Evolutionary conservation across 2,797 vertebrate genomes (phyloP).

Genomic region (Prionace glauca): DNA sequence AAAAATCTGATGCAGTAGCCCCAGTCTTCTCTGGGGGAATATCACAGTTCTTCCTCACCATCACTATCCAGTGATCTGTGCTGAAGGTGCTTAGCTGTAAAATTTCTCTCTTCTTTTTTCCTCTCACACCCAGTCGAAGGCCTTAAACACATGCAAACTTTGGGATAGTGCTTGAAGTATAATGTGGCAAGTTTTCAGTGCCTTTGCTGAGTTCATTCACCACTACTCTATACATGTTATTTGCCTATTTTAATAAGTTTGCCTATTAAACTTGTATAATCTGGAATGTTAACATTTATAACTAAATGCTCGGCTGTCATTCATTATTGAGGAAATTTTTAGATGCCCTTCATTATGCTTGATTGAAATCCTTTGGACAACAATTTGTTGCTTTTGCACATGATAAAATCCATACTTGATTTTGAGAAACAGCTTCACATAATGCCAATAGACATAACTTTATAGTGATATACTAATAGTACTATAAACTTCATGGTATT

Average conservation of each 20-base stretch:
- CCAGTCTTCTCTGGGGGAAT: neutral
- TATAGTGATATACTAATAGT: too few species aligned
- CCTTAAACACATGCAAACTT: neutral
- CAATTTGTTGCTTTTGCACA: neutral
- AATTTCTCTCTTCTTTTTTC: neutral
- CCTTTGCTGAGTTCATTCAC: neutral
- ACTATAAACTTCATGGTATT: neutral
- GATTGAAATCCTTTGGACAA: neutral
- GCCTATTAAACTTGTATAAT: neutral
- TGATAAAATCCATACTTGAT: neutral
- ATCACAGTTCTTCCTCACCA: neutral
- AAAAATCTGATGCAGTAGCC: neutral
- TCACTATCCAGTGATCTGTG: neutral
- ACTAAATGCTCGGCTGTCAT: neutral
- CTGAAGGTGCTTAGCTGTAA: neutral
- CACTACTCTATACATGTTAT: neutral
- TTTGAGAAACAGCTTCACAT: neutral
- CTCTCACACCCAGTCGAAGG: too few species aligned
- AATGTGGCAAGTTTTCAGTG: neutral
- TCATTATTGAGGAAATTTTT: neutral
- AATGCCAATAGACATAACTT: conserved; percentile 16
- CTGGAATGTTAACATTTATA: neutral
- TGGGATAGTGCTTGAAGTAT: neutral
- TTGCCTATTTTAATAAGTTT: neutral
- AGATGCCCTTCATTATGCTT: neutral